Conservation (phyloP, 1,140 invertebrate species). For the Temnothorax curvispinosus region DNA sequence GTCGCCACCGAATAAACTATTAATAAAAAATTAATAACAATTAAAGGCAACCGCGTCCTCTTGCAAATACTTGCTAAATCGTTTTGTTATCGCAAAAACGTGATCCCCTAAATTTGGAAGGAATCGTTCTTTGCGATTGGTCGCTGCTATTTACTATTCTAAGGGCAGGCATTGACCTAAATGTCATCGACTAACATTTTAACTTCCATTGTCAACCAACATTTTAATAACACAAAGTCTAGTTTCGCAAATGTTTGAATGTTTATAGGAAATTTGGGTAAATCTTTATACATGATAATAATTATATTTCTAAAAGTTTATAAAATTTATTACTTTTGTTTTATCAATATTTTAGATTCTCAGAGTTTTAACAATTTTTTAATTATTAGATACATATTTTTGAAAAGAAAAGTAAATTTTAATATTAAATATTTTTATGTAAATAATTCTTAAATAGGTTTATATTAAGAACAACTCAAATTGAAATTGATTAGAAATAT, state of each 20-base stretch:
- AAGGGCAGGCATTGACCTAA: constrained; percentile 78
- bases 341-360: neutral
- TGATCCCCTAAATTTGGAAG: too few species aligned
- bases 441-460: neutral
- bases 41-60: too few species aligned
- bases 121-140: too few species aligned
- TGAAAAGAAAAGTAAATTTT: too few species aligned
- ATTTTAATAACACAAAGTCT: neutral
- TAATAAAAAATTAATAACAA: too few species aligned
- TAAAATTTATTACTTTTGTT: neutral
- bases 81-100: too few species aligned
- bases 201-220: constrained; percentile 11
- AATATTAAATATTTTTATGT: too few species aligned
- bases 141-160: constrained; percentile 75
- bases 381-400: neutral
- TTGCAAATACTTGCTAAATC: too few species aligned
- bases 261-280: neutral
- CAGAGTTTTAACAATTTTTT: neutral
- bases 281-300: neutral
- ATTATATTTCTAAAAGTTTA: neutral
- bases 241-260: neutral
- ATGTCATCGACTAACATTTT: constrained; percentile 68
- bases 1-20: too few species aligned
- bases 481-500: neutral
- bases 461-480: neutral